Evolutionary conservation across 2,797 vertebrate genomes (phyloP).

Genomic region (Pteronotus mesoamericanus): DNA sequence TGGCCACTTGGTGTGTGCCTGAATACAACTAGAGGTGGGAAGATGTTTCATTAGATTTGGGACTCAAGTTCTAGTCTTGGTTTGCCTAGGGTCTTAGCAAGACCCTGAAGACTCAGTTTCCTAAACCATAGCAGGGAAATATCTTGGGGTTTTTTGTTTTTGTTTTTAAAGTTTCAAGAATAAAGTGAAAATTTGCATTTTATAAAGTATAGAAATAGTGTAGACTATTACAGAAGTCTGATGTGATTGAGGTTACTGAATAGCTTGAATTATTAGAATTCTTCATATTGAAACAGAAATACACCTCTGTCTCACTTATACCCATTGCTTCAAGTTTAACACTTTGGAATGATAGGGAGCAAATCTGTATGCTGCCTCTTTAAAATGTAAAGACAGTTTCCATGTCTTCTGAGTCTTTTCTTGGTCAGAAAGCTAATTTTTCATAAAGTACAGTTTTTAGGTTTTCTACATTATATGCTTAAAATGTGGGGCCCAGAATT

Average conservation of each 20-base stretch:
- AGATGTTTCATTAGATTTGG: not conserved
- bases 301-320: not conserved
- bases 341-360: conserved; percentile 18
- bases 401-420: not conserved
- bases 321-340: not conserved
- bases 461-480: conserved; percentile 21
- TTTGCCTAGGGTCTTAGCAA: not conserved
- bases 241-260: not conserved
- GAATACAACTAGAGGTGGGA: not conserved
- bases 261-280: conserved; percentile 20
- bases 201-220: not conserved
- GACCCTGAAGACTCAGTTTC: not conserved
- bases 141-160: not conserved
- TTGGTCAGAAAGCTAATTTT: not conserved
- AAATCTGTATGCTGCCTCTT: not conserved
- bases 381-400: not conserved
- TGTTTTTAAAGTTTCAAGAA: conserved; percentile 20
- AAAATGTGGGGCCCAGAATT: conserved; percentile 17
- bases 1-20: not conserved
- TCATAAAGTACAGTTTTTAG: not conserved
- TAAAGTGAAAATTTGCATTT: conserved; percentile 44
- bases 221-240: not conserved
- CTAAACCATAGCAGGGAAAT: not conserved
- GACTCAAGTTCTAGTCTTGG: not conserved
- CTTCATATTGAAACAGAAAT: conserved; percentile 13